These are phyloP conservation scores for Anastatus disparis DNA, from an alignment of 1,140 invertebrate genomes.

Conservation along the genomic window DNA sequence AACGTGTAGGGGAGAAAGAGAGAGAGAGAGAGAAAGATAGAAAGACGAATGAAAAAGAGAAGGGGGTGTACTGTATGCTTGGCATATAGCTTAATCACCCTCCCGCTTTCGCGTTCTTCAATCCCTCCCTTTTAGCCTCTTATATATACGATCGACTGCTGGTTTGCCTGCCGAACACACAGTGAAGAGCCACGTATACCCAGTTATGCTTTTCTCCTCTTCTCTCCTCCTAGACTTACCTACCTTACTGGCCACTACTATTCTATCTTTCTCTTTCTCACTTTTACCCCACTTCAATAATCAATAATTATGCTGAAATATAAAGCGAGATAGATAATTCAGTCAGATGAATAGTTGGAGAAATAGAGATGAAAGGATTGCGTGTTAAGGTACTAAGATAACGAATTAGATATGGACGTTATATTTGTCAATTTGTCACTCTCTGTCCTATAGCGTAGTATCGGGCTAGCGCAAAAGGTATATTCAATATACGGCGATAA, in stretches of 20 bases:
- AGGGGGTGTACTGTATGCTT: conserved; percentile 53
- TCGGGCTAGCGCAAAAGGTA: no score
- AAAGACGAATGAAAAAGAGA: conserved; percentile 41
- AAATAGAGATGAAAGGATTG: conserved; percentile 60
- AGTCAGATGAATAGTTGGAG: no score
- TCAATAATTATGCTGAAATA: conserved; percentile 69
- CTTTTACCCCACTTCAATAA: conserved; percentile 66
- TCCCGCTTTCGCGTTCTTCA: conserved; percentile 55
- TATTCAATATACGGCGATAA: no score
- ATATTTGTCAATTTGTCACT: conserved; percentile 12
- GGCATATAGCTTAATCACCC: conserved; percentile 68
- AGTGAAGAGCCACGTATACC: conserved; percentile 43
- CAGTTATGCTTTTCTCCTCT: conserved; percentile 48
- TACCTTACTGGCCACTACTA: no score
- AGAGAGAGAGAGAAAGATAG: conserved; percentile 50
- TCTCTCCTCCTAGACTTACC: conserved; percentile 61
- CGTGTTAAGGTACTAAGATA: conserved; percentile 33
- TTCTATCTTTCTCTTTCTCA: no score
- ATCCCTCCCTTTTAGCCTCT: conserved; percentile 52
- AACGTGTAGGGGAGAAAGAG: conserved; percentile 28
- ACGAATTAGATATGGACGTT: neutral
- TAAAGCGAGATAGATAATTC: no score
- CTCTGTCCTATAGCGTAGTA: no score
- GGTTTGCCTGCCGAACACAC: conserved; percentile 8
- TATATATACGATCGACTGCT: conserved; percentile 37